Conservation (phyloP, 30 jellyfish, hydroid and myxozoan species). For the Clytia hemisphaerica region DNA sequence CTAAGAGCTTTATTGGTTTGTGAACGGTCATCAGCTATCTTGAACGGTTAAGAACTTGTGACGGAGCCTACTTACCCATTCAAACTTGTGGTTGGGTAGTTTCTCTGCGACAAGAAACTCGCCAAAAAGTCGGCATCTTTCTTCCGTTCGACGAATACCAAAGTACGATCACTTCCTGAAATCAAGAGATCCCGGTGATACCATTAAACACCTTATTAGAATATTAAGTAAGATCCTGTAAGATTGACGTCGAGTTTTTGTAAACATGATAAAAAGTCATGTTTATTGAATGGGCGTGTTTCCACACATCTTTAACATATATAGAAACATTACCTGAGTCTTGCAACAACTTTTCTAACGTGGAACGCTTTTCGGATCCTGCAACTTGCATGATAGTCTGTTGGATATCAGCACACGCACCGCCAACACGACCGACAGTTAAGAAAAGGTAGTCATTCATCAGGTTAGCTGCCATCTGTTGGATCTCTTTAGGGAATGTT, state of each 20-base stretch:
- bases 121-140: constrained; percentile 98
- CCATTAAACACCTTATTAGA: neutral
- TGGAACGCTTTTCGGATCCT: constrained; percentile 69
- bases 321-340: constrained; percentile 74
- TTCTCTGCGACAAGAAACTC: constrained; percentile 78
- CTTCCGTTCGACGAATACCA: constrained; percentile 94
- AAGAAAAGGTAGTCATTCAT: constrained; percentile 70
- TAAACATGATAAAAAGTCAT: no score
- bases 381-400: constrained; percentile 63
- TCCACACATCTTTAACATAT: no score
- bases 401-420: constrained; percentile 80
- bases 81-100: constrained; percentile 86
- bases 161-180: constrained; percentile 69
- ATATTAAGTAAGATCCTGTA: neutral
- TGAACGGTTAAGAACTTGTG: neutral
- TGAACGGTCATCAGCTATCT: no score
- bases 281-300: no score
- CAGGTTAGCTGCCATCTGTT: constrained; percentile 83
- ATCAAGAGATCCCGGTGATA: neutral
- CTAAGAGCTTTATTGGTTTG: neutral
- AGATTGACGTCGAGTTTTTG: no score
- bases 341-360: constrained; percentile 56
- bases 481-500: constrained; percentile 94
- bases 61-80: constrained; percentile 94
- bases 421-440: constrained; percentile 99